Conservation (phyloP, 2,888 invertebrate species). For the Lochmaea capreae region DNA sequence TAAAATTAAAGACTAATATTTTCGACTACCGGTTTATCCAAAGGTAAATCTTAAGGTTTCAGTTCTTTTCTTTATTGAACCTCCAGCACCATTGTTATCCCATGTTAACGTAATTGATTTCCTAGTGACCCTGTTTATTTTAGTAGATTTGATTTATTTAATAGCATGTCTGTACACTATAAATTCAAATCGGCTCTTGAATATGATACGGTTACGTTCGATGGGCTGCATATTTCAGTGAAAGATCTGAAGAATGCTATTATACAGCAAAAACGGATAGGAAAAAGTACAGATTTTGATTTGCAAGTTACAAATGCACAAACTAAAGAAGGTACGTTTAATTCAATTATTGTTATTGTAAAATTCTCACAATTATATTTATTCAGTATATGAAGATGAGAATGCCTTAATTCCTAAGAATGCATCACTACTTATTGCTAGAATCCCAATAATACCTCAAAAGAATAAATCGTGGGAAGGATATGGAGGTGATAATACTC, state of each 20-base stretch:
- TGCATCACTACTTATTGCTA: conserved; percentile 93
- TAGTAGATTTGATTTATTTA: conserved; percentile 13
- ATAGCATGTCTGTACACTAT: conserved; percentile 93
- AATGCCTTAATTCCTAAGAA: conserved; percentile 95
- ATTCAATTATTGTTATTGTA: neutral
- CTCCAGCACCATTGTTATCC: conserved; percentile 15
- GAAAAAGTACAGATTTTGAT: conserved; percentile 95
- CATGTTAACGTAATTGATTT: conserved; percentile 24
- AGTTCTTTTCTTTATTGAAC: conserved; percentile 2
- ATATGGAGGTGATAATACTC: conserved; percentile 65
- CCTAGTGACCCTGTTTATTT: conserved; percentile 15
- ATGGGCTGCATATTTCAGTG: conserved; percentile 96
- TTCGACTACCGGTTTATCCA: conserved; percentile 14
- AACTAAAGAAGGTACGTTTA: conserved; percentile 90
- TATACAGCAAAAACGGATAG: conserved; percentile 93
- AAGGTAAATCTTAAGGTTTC: conserved; percentile 22
- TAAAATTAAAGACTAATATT: conserved; percentile 14
- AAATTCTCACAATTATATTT: conserved; percentile 24
- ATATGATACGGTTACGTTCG: conserved; percentile 96
- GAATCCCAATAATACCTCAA: conserved; percentile 87
- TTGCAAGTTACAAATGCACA: conserved; percentile 96
- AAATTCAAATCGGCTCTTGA: conserved; percentile 98
- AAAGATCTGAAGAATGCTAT: conserved; percentile 95
- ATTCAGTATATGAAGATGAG: conserved; percentile 91
- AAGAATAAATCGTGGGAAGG: conserved; percentile 79